Conservation (phyloP, 2,797 vertebrate species). For the Hydrophis major region DNA sequence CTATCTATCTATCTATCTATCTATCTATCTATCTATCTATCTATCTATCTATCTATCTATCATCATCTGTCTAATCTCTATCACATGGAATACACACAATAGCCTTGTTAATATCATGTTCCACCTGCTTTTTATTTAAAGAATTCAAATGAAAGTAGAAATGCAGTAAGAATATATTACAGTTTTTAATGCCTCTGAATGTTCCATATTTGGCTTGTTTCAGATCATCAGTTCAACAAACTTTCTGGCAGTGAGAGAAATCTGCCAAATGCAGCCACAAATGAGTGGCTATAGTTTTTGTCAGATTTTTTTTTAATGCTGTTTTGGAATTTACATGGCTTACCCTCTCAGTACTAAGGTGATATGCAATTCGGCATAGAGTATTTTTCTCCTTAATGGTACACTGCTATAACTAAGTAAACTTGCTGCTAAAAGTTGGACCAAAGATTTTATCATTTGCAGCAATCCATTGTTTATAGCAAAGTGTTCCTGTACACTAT, state of each 20-base stretch:
- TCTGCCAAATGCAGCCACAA: neutral
- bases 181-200: neutral
- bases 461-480: neutral
- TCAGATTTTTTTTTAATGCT: neutral
- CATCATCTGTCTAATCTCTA: neutral
- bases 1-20: neutral
- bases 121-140: neutral
- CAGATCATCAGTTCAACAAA: neutral
- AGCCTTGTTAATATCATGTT: neutral
- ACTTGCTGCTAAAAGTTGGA: neutral
- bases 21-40: neutral
- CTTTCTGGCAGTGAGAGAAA: neutral
- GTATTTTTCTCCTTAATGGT: neutral
- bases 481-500: neutral
- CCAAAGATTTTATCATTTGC: neutral
- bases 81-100: neutral
- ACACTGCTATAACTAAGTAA: neutral
- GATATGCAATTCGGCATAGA: neutral
- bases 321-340: neutral
- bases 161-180: neutral
- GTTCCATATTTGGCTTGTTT: neutral
- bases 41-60: neutral
- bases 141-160: neutral
- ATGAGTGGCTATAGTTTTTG: neutral
- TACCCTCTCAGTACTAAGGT: neutral